Conservation (phyloP, 1,140 invertebrate species). For the Trypoxylus dichotomus region DNA sequence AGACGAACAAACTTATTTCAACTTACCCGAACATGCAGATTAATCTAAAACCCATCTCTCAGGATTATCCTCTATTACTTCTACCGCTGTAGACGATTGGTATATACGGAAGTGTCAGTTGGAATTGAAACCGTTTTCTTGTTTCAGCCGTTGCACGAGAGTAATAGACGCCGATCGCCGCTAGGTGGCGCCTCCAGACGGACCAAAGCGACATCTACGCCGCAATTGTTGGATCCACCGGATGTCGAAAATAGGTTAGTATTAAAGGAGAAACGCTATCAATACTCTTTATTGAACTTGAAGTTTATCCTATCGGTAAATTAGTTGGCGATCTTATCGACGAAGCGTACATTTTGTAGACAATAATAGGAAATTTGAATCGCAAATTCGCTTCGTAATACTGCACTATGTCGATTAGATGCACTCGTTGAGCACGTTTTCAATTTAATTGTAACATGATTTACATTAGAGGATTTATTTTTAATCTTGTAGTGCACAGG, state of each 20-base stretch:
- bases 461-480: too few species aligned
- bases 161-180: slow-evolving; percentile 50
- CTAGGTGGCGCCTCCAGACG: slow-evolving; percentile 55
- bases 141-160: slow-evolving; percentile 48
- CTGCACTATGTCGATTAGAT: too few species aligned
- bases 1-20: neutral
- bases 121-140: slow-evolving; percentile 25
- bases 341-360: neutral
- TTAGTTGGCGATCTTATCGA: neutral
- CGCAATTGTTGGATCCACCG: slow-evolving; percentile 54
- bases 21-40: neutral
- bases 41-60: neutral
- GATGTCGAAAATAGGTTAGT: slow-evolving; percentile 45
- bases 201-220: slow-evolving; percentile 60
- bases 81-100: neutral
- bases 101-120: neutral
- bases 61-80: neutral
- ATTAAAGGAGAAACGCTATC: neutral
- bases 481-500: too few species aligned
- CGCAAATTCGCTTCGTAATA: neutral
- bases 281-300: neutral
- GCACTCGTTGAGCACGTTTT: too few species aligned
- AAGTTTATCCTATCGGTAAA: neutral
- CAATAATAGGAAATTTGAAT: neutral
- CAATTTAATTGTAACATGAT: too few species aligned